Evolutionary conservation across 2,797 vertebrate genomes (phyloP).

Genomic region (Galagoides demidoff): DNA sequence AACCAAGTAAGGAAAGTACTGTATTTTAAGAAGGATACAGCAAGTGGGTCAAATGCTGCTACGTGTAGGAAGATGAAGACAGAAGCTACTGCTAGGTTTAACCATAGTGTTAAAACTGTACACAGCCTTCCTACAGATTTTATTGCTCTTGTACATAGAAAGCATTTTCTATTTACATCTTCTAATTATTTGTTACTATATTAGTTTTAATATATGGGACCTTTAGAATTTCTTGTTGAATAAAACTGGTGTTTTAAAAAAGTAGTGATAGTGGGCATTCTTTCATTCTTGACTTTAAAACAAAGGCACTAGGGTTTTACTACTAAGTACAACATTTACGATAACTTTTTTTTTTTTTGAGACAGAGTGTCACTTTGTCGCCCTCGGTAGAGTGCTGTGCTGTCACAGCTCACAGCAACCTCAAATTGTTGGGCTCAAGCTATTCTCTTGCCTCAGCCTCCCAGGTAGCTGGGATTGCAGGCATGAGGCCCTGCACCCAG

Average conservation of each 20-base stretch:
- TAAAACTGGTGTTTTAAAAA: constrained; percentile 21
- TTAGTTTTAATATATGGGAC: constrained; percentile 1
- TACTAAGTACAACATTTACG: neutral
- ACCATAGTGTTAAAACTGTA: neutral
- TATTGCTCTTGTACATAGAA: constrained; percentile 30
- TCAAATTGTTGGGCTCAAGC: too few relatives aligned
- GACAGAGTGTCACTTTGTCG: too few relatives aligned
- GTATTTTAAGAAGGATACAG: neutral
- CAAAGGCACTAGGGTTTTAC: neutral
- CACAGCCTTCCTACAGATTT: neutral
- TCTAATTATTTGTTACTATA: neutral
- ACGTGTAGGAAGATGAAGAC: neutral
- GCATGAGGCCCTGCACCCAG: too few relatives aligned
- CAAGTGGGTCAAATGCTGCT: neutral
- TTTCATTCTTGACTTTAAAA: constrained; percentile 35
- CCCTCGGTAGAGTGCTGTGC: too few relatives aligned
- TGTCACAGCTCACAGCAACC: too few relatives aligned
- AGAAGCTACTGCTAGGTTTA: neutral
- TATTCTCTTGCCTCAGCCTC: too few relatives aligned
- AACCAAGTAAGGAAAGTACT: neutral
- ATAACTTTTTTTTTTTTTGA: neutral
- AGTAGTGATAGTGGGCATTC: neutral
- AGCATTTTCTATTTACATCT: constrained; percentile 45
- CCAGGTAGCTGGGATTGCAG: too few relatives aligned
- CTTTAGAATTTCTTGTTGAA: constrained; percentile 11